Base-by-base conservation (phyloP, 2,113 vertebrate genomes). In the Clarias magur region DNA sequence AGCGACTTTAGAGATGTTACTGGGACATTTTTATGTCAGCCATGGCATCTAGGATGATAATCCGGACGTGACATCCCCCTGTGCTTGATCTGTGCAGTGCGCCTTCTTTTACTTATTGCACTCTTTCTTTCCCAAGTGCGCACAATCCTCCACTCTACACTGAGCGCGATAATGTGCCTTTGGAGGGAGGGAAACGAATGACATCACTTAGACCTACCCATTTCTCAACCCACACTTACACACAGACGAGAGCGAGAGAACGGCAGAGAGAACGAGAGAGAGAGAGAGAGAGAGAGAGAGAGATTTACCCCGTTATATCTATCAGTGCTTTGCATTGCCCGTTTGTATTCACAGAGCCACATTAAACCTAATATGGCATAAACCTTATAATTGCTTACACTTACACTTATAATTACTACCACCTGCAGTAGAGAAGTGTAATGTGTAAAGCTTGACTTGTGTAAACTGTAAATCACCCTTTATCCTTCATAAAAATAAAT, bases 151-250 rank as follows among this genome's bases (percentile, higher is more conserved):
- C 56, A 57, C 86, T 87, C 62, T 82, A 57, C 63, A 80, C n/a
- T 56, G 75, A 82, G 79, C 53, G 63, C 27, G 56, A 73, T n/a
- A 85, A 84, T 34, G 83, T 85, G 63, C 70, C 85, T 84, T 68
- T 53, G 30, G 84, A 73, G 75, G 81, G 82, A 89, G 82, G 76
- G 54, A 65, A 27, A n/a, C 70, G 76, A 56, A 70, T 91, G 84
- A 88, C 90, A 85, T 89, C 88, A 89, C 83, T 23, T 48, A 80
- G 90, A 79, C 82, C 86, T 79, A 73, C 88, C 90, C 84, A 86
- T 67, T 56, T 63, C 67, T 27, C 79, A 59, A 70, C 30, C 62
- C 70, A 53, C 75, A 73, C n/a, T 63, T 34, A 38, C 21, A 68
- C 53, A 42, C 59, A 59, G 42, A 48, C 54, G 75, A 75, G 25